Evolutionary conservation across 1,140 invertebrate species (phyloP), one percentile per base, ranked within the genome.

Genomic region (Fopius arisanus): DNA sequence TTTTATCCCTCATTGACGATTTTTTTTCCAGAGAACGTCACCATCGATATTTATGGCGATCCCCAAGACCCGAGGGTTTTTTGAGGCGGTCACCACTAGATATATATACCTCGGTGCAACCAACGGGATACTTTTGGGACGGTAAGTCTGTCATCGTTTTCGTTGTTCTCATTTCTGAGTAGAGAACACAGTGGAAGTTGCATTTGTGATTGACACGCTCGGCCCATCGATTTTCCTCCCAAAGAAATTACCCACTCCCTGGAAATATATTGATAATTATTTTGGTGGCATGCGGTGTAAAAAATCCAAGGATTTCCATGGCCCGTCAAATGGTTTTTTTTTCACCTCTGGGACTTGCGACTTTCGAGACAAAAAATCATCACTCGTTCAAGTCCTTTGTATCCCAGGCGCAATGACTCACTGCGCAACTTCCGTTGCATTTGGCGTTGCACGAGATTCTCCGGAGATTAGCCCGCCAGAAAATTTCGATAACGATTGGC

Each of bases 21-120:
- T 59, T 59, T 59, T 78, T 73, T 78, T 75, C 72, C 77, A 37
- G 74, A 29, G 68, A 81, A 77, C 78, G 81, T 83, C 83, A 78
- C 75, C 80, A 78, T 66, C 78, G 80, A 85, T 86, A 86, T 86
- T 86, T 86, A 85, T 86, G 85, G 81, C 80, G 76, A 85, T 75
- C 72, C 78, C 54, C 48, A 78, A 72, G 74, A 78, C 75, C 65
- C 75, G 70, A 72, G 72, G 76, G 76, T 37, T 10, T 37, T 37
- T 37, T 73, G 26, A 68, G 59, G 54, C 72, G 71, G 51, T 33
- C 69, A 68, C 77, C 72, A 77, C 73, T 69, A 77, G 76, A 73
- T 37, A 51, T 51, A 51, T 51, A 51, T 21, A 51, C 19, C 43
- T 12, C 14, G 19, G 43, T 51, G 54, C 19, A 59, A 26, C 54